Base-by-base conservation (phyloP, 2,113 vertebrate species). In the Salvelinus sp. region DNA sequence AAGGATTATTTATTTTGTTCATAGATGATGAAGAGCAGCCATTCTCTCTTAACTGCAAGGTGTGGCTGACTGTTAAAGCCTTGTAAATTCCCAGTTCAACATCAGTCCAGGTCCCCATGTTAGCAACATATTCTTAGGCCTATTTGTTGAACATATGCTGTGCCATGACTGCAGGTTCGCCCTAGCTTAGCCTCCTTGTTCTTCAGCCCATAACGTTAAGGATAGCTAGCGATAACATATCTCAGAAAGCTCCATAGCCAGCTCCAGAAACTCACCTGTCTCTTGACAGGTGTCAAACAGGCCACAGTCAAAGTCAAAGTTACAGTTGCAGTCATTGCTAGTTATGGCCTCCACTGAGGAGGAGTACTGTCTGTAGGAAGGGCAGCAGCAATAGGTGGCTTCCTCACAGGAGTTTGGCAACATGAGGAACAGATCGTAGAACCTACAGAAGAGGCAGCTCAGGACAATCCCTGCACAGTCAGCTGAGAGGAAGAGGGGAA, bases 211-310 rank as follows among this genome's bases (percentile, higher is more conserved):
- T 54, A 18, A 18, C 38, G 47, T 25, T 47, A 22, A 9, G 14
- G n/a, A 12, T 47, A 18, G 25, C 83, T 89, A 94, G 73, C 77
- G 92, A 77, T 91, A 94, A 67, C 93, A 94, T 69, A 94, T 69
- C 81, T 94, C 91, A 0, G 94, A 94, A 64, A 94, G 81, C 87
- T 94, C 94, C 93, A 94, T 93, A 25, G 93, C 91, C 76, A 94
- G 74, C 83, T 94, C 93, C 76, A 94, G 79, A 57, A 92, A 94
- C 57, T 94, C 92, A 7, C 81, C 84, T 2, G 88, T 87, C 70
- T 94, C 93, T 0, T 93, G 86, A 76, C 93, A 94, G 81, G 82
- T 83, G 28, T 76, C 78, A 13, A 89, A 68, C 16, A 91, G 50
- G 27, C 90, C 85, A 33, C 91, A 93, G 84, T 93, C 92, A 58